Percentiles rank a stretch among this genome's conserved stretches.
These are phyloP conservation scores for Leptonema lineaticorne DNA, from an alignment of 1,140 invertebrate species.

Conservation along the genomic window DNA sequence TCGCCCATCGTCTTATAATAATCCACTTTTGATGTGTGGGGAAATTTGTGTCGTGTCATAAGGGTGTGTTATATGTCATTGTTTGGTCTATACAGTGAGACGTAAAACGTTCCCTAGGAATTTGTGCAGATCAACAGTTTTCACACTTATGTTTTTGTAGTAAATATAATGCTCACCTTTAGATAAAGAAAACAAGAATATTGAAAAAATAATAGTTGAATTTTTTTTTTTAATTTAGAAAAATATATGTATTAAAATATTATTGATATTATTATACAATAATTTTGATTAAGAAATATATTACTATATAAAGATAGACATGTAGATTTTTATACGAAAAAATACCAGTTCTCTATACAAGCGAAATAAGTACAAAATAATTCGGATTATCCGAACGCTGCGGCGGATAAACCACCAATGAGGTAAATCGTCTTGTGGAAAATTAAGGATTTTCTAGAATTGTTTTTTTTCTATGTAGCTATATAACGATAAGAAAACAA, in stretches of 20 bases:
- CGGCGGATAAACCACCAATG: conserved; percentile 1
- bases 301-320: background rate
- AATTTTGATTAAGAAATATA: background rate
- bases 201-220: background rate
- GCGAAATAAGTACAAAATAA: conserved; percentile 11
- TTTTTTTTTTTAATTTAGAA: background rate
- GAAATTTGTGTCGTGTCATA: conserved; percentile 42
- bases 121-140: conserved; percentile 34
- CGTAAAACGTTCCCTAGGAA: background rate
- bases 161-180: conserved; percentile 32
- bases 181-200: conserved; percentile 14
- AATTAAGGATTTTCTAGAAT: conserved; percentile 9
- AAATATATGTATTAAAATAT: background rate
- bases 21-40: no score
- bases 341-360: background rate
- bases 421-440: conserved; percentile 7
- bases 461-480: conserved; percentile 8
- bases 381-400: conserved; percentile 4
- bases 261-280: background rate
- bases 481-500: no score
- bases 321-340: background rate
- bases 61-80: conserved; percentile 38
- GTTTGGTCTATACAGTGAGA: conserved; percentile 26
- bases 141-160: conserved; percentile 20
- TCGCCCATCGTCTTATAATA: no score